These are phyloP conservation scores for Gorsachius magnificus DNA, from an alignment of 2,797 vertebrate species.

Conservation along the genomic window DNA sequence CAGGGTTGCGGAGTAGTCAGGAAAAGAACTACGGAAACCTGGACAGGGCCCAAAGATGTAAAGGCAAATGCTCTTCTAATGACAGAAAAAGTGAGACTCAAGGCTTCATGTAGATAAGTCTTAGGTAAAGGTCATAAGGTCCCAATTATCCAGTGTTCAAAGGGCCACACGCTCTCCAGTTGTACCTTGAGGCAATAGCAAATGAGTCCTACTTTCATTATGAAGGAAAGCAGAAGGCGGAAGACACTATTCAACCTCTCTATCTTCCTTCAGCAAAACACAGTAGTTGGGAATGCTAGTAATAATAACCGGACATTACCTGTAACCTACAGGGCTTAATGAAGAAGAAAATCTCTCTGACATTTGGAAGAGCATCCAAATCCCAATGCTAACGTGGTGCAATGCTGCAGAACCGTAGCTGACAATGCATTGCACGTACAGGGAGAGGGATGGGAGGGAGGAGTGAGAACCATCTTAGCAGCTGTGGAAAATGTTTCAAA, in stretches of 20 bases:
- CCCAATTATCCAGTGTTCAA: constrained; percentile 21
- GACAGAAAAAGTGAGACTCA: not conserved
- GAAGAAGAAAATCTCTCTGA: constrained; percentile 46
- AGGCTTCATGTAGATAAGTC: constrained; percentile 39
- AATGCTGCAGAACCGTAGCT: not conserved
- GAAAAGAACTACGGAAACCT: not conserved
- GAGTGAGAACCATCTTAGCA: not conserved
- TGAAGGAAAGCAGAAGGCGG: constrained; percentile 38
- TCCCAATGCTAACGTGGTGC: not conserved
- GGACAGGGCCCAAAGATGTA: not conserved
- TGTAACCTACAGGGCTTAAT: constrained; percentile 47
- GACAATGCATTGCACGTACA: not conserved
- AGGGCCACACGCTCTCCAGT: not conserved
- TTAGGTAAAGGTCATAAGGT: constrained; percentile 32
- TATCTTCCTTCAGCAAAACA: constrained; percentile 31
- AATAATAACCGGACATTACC: constrained; percentile 1
- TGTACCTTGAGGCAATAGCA: constrained; percentile 31
- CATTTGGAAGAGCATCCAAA: constrained; percentile 3
- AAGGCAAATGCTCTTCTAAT: constrained; percentile 8
- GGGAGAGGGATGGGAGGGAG: not conserved
- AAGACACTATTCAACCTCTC: constrained; percentile 6
- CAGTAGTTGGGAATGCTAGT: not conserved
- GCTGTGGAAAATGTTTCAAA: not conserved
- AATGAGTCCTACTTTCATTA: constrained; percentile 27
- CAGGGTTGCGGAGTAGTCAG: not conserved